Base-by-base conservation (phyloP, 2,888 invertebrate species). In the Conus canariensis region DNA sequence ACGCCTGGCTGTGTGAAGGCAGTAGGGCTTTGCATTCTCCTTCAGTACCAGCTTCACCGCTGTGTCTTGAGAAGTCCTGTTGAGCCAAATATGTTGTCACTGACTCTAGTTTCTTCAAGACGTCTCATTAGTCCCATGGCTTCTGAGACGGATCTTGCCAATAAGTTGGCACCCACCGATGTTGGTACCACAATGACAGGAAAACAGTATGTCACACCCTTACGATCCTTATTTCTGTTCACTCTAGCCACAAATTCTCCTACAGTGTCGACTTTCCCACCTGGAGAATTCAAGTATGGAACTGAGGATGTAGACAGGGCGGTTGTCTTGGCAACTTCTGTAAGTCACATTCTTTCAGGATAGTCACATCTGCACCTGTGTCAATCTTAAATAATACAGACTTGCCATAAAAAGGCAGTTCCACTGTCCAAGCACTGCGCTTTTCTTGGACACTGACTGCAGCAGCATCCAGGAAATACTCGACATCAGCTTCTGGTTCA, bases 61-160 rank as follows among this genome's bases (percentile, higher is more conserved):
- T 77, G 45, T 25, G 77, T 77, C 25, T 77, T 77, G 19, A 77
- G 77, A 77, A 45, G 77, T 25, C 77, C 77, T 77, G 77, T 77
- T 77, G 77, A 77, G 25, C 45, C 77, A 77, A 77, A 77, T 25
- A 77, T 45, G 77, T 77, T 77, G 77, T 77, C 77, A 77, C 25
- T 30, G 25, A 77, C 25, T 25, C 25, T 25, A 9, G 25, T 30
- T 77, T 30, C 77, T 77, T 77, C 77, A 25, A 77, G 25, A 30
- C 19, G 25, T 77, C 45, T 77, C 30, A 77, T 45, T 25, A 77
- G 10, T 12, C 30, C 45, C 77, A 77, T 77, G 25, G 77, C 25
- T 77, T 77, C 77, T 25, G 77, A 77, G 10, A 77, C 77, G 3
- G 77, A 77, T 77, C 77, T 77, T 25, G 77, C 77, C 45, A 77